Evolutionary conservation across 2,797 vertebrate genomes (phyloP).

Genomic region (Somateria mollissima): DNA sequence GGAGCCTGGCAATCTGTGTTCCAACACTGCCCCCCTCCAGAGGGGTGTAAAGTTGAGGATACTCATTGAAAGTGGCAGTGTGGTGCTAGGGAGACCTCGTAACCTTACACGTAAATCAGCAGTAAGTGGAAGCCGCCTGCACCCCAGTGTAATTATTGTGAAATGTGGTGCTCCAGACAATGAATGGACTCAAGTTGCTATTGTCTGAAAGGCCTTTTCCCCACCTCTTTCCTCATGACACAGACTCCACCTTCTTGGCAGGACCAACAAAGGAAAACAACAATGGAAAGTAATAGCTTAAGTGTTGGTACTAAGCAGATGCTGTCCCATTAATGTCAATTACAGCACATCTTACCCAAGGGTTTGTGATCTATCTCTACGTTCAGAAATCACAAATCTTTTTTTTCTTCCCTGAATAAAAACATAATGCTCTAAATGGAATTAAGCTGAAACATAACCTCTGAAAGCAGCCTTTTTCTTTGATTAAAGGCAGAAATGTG

Average conservation of each 20-base stretch:
- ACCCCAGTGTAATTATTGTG: not conserved
- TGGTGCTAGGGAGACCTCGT: not conserved
- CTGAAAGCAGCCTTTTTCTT: not conserved
- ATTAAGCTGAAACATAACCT: not conserved
- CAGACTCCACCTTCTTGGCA: slow-evolving; percentile 3
- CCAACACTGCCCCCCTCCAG: not conserved
- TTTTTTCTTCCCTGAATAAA: not conserved
- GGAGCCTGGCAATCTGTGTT: not conserved
- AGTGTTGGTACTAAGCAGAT: not conserved
- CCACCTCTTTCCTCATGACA: not conserved
- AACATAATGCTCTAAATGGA: not conserved
- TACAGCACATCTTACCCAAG: not conserved
- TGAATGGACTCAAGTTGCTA: not conserved
- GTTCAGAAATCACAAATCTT: not conserved
- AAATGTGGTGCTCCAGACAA: slow-evolving; percentile 20
- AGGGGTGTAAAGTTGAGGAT: rapidly evolving
- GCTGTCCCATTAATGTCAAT: not conserved
- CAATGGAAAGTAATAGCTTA: slow-evolving; percentile 9
- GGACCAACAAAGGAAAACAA: not conserved
- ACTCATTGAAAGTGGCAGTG: not conserved
- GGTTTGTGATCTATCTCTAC: not conserved
- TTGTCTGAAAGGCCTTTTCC: not conserved
- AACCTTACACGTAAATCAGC: not conserved
- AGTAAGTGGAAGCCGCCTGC: not conserved
- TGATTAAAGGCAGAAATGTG: not conserved